Percentiles rank a stretch among this genome's conserved stretches.
Evolutionary conservation across 1,140 invertebrate genomes (phyloP).

Genomic region (Drosophila parabipectinata): DNA sequence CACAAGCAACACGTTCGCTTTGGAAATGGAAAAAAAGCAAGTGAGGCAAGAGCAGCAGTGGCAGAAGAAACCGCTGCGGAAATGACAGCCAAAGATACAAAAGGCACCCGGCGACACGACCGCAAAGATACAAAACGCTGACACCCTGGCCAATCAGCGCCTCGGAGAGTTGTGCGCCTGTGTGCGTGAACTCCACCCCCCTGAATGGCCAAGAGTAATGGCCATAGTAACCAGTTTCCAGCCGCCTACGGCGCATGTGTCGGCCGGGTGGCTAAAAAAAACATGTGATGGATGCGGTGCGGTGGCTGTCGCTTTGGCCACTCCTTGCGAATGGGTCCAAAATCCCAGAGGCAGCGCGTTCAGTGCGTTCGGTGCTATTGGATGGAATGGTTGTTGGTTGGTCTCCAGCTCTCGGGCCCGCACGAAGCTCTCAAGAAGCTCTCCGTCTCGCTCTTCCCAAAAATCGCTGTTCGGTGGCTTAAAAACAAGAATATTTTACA

Average conservation of each 20-base stretch:
- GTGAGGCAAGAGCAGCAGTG: slow-evolving; percentile 26
- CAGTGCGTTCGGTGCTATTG: slow-evolving; percentile 81
- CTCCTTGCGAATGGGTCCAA: slow-evolving; percentile 52
- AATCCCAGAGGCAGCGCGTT: slow-evolving; percentile 29
- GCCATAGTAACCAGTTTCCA: slow-evolving; percentile 42
- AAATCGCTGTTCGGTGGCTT: neutral
- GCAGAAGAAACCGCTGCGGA: slow-evolving; percentile 42
- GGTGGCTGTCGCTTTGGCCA: slow-evolving; percentile 60
- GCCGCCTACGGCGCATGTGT: slow-evolving; percentile 57
- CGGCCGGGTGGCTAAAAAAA: slow-evolving; percentile 12
- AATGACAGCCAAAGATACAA: slow-evolving; percentile 54
- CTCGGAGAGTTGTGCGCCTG: slow-evolving; percentile 57
- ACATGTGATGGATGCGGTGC: slow-evolving; percentile 54
- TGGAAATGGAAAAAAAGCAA: slow-evolving; percentile 47
- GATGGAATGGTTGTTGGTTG: slow-evolving; percentile 75
- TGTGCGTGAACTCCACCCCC: slow-evolving; percentile 65
- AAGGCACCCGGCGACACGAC: slow-evolving; percentile 41
- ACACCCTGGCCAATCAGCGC: slow-evolving; percentile 48
- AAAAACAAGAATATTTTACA: neutral
- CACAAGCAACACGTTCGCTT: slow-evolving; percentile 77
- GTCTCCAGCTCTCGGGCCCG: slow-evolving; percentile 57
- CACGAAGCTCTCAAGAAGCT: slow-evolving; percentile 63
- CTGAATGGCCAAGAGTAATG: slow-evolving; percentile 26
- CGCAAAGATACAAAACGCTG: slow-evolving; percentile 40
- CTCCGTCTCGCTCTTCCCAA: slow-evolving; percentile 24